These are phyloP conservation scores for Synergus laeviventris DNA, from an alignment of 2,888 invertebrate species.

Conservation along the genomic window DNA sequence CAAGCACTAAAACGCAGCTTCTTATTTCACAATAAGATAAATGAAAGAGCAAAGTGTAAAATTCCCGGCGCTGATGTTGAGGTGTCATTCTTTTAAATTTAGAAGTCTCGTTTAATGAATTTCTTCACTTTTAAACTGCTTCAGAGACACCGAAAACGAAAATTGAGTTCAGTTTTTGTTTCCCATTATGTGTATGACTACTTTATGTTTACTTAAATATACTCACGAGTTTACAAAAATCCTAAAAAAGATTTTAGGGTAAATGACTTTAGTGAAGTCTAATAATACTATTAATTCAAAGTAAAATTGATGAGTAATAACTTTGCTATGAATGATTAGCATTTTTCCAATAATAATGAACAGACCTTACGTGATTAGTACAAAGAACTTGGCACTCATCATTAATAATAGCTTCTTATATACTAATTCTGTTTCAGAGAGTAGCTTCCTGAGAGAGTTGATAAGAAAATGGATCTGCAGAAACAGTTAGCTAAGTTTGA, in stretches of 20 bases:
- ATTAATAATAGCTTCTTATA: no score
- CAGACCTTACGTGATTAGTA: no score
- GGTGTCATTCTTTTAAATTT: constrained; percentile 24
- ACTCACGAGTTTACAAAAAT: background rate
- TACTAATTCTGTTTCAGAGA: background rate
- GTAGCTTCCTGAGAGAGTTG: background rate
- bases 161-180: background rate
- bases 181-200: background rate
- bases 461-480: background rate
- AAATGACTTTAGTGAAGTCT: background rate
- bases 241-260: background rate
- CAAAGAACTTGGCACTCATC: no score
- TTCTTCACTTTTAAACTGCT: background rate
- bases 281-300: no score
- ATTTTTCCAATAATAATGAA: no score
- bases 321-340: no score
- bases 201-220: background rate
- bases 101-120: constrained; percentile 10
- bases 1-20: constrained; percentile 13
- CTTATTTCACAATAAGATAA: constrained; percentile 17
- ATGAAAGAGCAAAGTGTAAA: constrained; percentile 31
- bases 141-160: background rate
- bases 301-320: no score
- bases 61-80: background rate
- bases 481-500: background rate